These are phyloP conservation scores for Actenoides lindsayi DNA, from an alignment of 2,113 vertebrate genomes.

Conservation along the genomic window DNA sequence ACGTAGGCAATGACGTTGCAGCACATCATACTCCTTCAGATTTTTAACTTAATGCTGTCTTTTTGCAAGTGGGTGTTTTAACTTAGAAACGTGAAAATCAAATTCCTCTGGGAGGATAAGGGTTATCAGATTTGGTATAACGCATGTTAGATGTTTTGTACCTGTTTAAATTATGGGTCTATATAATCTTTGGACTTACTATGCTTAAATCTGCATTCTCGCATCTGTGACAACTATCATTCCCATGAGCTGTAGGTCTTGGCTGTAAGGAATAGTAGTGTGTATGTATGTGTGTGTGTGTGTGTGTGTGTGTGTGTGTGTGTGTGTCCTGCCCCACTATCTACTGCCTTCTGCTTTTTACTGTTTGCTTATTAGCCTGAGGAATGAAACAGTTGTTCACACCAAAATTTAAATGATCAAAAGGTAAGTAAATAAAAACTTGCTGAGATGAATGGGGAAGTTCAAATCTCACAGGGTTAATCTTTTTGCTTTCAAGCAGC, in stretches of 20 bases:
- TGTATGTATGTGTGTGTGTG: too few species aligned
- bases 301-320: too few species aligned
- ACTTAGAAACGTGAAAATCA: background rate
- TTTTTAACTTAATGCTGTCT: background rate
- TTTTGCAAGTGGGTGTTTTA: background rate
- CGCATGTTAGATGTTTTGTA: background rate
- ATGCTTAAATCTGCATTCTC: background rate
- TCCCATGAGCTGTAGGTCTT: rapidly evolving
- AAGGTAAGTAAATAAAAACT: background rate
- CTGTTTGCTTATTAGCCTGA: background rate
- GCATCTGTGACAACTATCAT: rapidly evolving
- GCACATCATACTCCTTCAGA: background rate
- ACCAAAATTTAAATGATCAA: background rate
- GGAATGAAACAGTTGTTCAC: background rate
- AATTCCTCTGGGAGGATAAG: background rate
- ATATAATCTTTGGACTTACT: background rate
- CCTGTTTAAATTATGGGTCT: background rate
- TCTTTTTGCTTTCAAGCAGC: background rate
- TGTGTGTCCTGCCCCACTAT: background rate
- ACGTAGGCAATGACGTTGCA: background rate
- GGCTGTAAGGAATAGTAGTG: background rate
- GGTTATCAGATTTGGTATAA: background rate
- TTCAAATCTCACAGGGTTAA: background rate
- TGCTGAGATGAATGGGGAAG: background rate
- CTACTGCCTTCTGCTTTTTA: background rate